Conservation (phyloP, 2,113 vertebrate genomes). For the Rhea pennata region DNA sequence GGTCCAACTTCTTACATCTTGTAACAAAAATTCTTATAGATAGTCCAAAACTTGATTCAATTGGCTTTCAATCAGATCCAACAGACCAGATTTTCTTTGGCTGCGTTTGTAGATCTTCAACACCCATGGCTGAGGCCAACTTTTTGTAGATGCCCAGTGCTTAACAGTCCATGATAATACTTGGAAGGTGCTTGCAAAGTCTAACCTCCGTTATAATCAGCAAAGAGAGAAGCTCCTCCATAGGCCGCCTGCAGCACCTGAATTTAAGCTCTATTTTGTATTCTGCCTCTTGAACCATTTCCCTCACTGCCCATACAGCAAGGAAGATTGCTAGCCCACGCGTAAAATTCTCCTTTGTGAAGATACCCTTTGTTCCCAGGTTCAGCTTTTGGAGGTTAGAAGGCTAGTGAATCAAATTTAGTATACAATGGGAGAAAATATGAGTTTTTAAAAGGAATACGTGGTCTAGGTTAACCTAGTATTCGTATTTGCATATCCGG, state of each 20-base stretch:
- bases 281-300: neutral
- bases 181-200: neutral
- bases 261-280: neutral
- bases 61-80: neutral
- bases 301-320: rapidly evolving
- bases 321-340: neutral
- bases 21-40: conserved; percentile 10
- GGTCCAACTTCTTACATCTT: neutral
- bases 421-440: neutral
- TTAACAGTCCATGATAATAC: neutral
- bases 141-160: neutral
- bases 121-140: neutral
- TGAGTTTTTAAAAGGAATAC: neutral
- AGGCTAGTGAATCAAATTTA: neutral
- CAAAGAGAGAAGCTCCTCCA: neutral
- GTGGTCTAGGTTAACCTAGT: neutral
- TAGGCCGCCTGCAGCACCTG: neutral
- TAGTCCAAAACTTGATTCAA: neutral
- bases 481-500: neutral
- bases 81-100: conserved; percentile 27
- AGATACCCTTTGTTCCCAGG: neutral
- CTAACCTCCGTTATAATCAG: neutral
- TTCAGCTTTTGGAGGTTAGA: neutral
- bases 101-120: neutral
- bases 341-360: neutral